A percentile compares a stretch with the other conserved stretches of the same genome.
Evolutionary conservation across 2,888 invertebrate species (phyloP).

Genomic region (Gortyna flavago): DNA sequence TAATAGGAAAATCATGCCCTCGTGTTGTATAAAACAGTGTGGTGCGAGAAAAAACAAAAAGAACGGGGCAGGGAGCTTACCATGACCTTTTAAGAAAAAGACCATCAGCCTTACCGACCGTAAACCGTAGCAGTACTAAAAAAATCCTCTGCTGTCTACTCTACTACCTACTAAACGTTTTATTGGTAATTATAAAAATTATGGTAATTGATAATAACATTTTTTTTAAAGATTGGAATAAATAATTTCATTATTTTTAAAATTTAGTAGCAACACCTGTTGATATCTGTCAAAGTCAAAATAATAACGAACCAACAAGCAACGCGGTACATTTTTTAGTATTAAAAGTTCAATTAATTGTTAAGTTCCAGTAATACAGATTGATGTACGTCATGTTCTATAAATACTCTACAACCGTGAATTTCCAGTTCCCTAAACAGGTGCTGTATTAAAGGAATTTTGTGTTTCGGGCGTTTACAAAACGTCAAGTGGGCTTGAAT

Average conservation of each 20-base stretch:
- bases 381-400: constrained; percentile 51
- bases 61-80: too few species aligned
- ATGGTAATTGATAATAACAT: too few species aligned
- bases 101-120: too few species aligned
- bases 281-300: constrained; percentile 67
- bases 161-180: too few species aligned
- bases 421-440: constrained; percentile 37
- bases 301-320: constrained; percentile 52
- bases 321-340: constrained; percentile 54
- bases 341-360: constrained; percentile 33
- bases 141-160: too few species aligned
- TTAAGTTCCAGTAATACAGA: constrained; percentile 32
- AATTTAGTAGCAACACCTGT: constrained; percentile 33
- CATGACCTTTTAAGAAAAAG: too few species aligned
- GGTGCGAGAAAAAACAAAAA: too few species aligned
- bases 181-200: too few species aligned
- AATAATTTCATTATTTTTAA: neutral
- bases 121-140: too few species aligned
- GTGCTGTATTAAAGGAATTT: constrained; percentile 48
- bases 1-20: too few species aligned
- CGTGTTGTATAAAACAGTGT: too few species aligned
- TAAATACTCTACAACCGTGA: constrained; percentile 45
- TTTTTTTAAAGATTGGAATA: too few species aligned
- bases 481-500: constrained; percentile 70
- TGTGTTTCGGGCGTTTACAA: constrained; percentile 59